phyloP scores from a whole-genome alignment of 2,113 vertebrate species.

The Phylloscopus whistleri region DNA sequence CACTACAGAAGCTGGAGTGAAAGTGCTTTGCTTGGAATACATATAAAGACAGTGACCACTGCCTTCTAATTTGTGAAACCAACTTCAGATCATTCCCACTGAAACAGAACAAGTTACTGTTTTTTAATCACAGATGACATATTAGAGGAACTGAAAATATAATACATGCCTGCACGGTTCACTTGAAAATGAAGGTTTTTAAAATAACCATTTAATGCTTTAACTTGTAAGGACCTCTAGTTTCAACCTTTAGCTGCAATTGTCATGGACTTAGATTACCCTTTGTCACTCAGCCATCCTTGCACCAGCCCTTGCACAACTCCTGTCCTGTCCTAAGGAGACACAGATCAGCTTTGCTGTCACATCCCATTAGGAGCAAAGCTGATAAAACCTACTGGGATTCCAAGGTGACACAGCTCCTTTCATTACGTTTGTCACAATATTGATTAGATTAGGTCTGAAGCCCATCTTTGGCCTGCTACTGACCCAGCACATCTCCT shows the following conservation, averaged over 20 bases:
- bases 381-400: constrained; percentile 13
- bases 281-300: background rate
- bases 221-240: background rate
- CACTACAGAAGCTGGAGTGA: background rate
- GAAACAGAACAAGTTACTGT: background rate
- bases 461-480: constrained; percentile 19
- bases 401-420: constrained; percentile 21
- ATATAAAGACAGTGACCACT: background rate
- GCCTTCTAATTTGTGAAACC: background rate
- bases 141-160: background rate
- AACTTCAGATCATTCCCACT: background rate
- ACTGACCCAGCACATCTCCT: constrained; percentile 17
- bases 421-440: constrained; percentile 35
- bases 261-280: background rate
- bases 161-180: background rate
- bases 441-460: constrained; percentile 51
- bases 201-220: background rate
- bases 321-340: background rate
- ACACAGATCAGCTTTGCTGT: background rate
- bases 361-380: constrained; percentile 33
- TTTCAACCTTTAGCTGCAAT: background rate
- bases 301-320: background rate
- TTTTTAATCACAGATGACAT: background rate
- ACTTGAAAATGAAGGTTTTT: background rate
- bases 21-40: background rate